Conservation (phyloP, 2,113 vertebrate genomes). For the Anser brachyrhynchus region DNA sequence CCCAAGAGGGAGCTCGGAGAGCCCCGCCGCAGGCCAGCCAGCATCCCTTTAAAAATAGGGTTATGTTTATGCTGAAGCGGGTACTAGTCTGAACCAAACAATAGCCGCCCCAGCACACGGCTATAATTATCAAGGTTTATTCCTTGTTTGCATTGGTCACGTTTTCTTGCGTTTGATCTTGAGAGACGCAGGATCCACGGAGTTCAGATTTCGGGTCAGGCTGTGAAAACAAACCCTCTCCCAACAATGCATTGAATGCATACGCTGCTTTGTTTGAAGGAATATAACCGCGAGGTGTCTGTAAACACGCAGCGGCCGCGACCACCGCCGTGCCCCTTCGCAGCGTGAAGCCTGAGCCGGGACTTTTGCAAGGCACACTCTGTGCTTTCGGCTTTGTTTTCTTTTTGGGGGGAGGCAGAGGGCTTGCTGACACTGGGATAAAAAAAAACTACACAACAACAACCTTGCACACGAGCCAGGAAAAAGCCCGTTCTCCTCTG, state of each 20-base stretch:
- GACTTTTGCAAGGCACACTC: background rate
- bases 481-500: background rate
- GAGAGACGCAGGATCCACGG: constrained; percentile 39
- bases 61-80: constrained; percentile 51
- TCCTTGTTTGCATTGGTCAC: constrained; percentile 65
- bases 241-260: constrained; percentile 40
- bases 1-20: background rate
- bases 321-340: constrained; percentile 4
- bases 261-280: constrained; percentile 43
- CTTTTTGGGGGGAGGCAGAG: background rate
- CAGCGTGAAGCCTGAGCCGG: background rate
- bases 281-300: constrained; percentile 6
- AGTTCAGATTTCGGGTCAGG: constrained; percentile 60
- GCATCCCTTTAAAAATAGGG: constrained; percentile 62
- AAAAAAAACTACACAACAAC: background rate
- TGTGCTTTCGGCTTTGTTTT: constrained; percentile 39
- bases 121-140: constrained; percentile 67
- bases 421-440: background rate
- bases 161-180: constrained; percentile 62
- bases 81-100: constrained; percentile 57
- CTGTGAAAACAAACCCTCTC: constrained; percentile 56
- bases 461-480: background rate
- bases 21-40: background rate
- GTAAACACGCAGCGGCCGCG: constrained; percentile 52
- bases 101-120: constrained; percentile 41